Evolutionary conservation across 1,140 invertebrate species (phyloP), one percentile per base, ranked within the genome.

Genomic region (Nomia melanderi): DNA sequence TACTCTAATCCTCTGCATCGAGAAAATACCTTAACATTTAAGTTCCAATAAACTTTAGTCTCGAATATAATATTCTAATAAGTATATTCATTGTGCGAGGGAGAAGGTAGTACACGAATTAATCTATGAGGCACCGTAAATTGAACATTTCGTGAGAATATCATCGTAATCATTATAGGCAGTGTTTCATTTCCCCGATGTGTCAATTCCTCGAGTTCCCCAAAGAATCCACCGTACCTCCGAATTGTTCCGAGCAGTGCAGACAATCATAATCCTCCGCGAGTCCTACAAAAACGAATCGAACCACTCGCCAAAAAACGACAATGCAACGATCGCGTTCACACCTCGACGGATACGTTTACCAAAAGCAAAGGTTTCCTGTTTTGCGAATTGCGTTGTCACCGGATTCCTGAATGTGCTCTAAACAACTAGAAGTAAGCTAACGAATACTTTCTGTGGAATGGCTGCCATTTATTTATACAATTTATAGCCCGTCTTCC

Each of bases 381-480:
- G 17, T 17, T 1, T n/a, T n/a, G 17, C 14, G 39, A 62, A 41
- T 11, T 67, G 31, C 7, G 53, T 17, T 44, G 47, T 59, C 12
- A 39, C 47, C 71, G 72, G 36, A 66, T 74, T 44, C 25, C 36
- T 11, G 70, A 36, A 47, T 11, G 25, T 25, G 62, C 36, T 75
- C 4, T 36, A 17, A 67, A 78, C 57, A 76, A 75, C 66, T 56
- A 82, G 23, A 27, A 66, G 44, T 66, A 60, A 59, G 62, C 54
- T 78, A 78, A 57, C 3, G 62, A 74, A 78, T 78, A 78, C 71
- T 74, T 36, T 73, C 44, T 44, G 41, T 74, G 69, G 70, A 78
- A 78, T 59, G 76, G 69, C 69, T 71, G 75, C 25, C 33, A 29
- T 50, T 71, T 23, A 47, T 71, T 71, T 71, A 44, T 71, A 65